Evolutionary conservation across 2,888 invertebrate genomes (phyloP), one percentile per base, ranked within the genome.

Genomic region (Gastrophysa polygoni): DNA sequence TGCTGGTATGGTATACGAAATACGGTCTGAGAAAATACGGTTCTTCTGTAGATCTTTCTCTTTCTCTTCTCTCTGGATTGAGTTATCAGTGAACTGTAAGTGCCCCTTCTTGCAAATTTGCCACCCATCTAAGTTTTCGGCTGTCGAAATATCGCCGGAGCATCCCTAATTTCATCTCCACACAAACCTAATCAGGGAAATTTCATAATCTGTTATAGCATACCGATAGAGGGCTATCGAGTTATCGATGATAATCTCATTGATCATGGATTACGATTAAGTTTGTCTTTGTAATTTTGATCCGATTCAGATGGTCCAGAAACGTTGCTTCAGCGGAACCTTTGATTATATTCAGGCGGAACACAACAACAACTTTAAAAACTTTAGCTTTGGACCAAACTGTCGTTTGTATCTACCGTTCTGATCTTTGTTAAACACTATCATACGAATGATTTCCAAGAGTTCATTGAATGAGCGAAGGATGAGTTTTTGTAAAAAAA

Each of bases 131-230:
- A 28, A 29, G 63, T 52, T 14, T 17, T 17, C 14, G 11, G 43
- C 55, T n/a, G 52, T n/a, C 18, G 28, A 34, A 38, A 29, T 28
- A 50, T 29, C 18, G 29, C 48, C 52, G 47, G n/a, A 51, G 51
- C 48, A 24, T 44, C 64, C 59, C 55, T 61, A 67, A 67, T 57
- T 59, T 61, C 63, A 54, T 59, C 55, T 48, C 34, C 32, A 43
- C 57, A 24, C 59, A 60, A 67, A 64, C 64, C 43, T 58, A 67
- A 67, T 67, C 67, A 59, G 54, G 61, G 59, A 67, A 64, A 67
- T 67, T 64, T 60, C 59, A 64, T 64, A 67, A 67, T 66, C 56
- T 56, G 49, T 51, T 49, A 43, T 21, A 46, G 54, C 61, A 56
- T 58, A 34, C 62, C 64, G 62, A 60, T 51, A 50, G 21, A 18